Conservation (phyloP, 2,113 vertebrate species). For the Prunella himalayana region DNA sequence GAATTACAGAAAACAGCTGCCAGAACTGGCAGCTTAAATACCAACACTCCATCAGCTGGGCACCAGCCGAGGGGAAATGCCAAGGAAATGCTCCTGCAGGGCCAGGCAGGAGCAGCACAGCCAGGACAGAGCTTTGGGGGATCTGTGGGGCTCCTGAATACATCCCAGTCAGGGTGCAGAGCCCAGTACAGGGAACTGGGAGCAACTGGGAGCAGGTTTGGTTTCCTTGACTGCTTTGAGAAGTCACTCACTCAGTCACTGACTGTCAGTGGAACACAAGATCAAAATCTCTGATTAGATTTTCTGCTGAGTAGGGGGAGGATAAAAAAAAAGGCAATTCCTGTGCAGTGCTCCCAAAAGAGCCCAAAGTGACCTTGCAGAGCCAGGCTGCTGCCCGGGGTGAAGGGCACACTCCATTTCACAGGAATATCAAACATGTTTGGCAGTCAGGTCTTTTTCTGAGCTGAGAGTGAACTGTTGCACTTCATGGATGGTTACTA, state of each 20-base stretch:
- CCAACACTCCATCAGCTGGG: background rate
- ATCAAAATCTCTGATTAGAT: background rate
- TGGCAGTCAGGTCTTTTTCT: background rate
- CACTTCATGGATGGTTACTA: background rate
- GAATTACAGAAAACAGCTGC: background rate
- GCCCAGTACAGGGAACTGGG: background rate
- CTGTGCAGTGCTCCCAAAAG: background rate
- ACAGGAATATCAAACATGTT: background rate
- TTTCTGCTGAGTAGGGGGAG: background rate
- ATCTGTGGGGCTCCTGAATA: accelerated
- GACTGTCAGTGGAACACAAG: accelerated
- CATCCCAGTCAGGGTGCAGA: accelerated
- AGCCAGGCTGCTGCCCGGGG: accelerated
- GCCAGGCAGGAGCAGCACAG: background rate
- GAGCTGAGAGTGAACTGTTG: background rate
- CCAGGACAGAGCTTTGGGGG: background rate
- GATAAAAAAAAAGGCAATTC: background rate
- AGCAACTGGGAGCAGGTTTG: background rate
- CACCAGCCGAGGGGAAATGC: background rate
- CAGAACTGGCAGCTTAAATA: background rate
- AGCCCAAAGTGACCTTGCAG: background rate
- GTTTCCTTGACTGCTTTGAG: background rate
- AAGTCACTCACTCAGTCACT: accelerated
- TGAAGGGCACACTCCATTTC: background rate
- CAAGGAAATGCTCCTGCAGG: background rate